Percentiles rank a stretch among this genome's conserved stretches.
phyloP scores from a whole-genome alignment of 2,113 vertebrate species.

The Eolophus roseicapilla region DNA sequence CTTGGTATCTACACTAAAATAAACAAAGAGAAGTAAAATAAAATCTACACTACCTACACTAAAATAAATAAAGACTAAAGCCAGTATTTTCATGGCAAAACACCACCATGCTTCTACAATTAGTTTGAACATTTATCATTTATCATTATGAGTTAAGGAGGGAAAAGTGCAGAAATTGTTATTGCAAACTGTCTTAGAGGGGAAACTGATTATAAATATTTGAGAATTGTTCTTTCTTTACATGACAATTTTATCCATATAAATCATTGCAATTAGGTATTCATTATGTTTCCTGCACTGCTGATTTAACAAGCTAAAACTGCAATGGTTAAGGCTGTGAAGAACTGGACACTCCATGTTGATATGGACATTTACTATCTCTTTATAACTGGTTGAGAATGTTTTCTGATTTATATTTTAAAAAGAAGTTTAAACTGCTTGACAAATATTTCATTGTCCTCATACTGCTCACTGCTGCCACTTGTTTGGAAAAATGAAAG shows the following conservation, averaged over 20 bases:
- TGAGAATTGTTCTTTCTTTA: neutral
- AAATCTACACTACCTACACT: neutral
- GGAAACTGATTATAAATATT: neutral
- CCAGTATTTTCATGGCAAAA: neutral
- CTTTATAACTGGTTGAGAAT: neutral
- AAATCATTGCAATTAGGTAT: neutral
- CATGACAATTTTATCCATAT: neutral
- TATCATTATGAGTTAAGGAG: neutral
- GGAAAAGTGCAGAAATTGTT: neutral
- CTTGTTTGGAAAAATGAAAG: constrained; percentile 73
- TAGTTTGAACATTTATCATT: neutral
- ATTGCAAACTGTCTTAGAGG: neutral
- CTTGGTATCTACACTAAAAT: neutral
- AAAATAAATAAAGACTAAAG: neutral
- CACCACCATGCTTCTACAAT: neutral
- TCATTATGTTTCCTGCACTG: neutral
- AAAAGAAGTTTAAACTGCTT: neutral
- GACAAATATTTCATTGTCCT: constrained; percentile 63
- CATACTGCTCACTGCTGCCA: constrained; percentile 13
- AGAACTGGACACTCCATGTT: neutral
- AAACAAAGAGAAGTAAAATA: neutral
- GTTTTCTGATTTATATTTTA: neutral
- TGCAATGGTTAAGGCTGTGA: neutral
- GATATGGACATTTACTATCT: neutral
- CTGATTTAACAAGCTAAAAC: neutral